A percentile compares a stretch with the other conserved stretches of the same genome.
Conservation (phyloP, 2,888 invertebrate species). For the Lucinisca nassula region DNA sequence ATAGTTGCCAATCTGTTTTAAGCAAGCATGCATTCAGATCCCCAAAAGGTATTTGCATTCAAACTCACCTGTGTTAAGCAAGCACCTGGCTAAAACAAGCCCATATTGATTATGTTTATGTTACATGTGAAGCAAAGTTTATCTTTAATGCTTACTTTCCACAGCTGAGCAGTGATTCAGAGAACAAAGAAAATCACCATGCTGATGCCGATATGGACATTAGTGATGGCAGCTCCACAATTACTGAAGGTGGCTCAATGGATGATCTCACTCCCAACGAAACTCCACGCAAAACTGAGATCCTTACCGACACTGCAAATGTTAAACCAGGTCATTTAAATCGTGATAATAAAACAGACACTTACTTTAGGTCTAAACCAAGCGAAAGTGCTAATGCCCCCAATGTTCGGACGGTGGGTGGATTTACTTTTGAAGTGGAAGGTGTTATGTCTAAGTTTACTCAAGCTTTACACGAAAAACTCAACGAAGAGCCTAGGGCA, state of each 20-base stretch:
- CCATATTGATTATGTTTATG: too few relatives aligned
- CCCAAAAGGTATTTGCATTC: too few relatives aligned
- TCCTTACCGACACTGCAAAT: background rate
- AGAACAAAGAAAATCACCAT: conserved; percentile 68
- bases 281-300: conserved; percentile 66
- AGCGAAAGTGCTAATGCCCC: conserved; percentile 11
- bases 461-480: conserved; percentile 74
- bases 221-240: conserved; percentile 80
- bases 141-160: too few relatives aligned
- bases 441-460: conserved; percentile 78
- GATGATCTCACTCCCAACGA: conserved; percentile 75
- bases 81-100: too few relatives aligned
- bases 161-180: conserved; percentile 49
- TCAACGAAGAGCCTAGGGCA: conserved; percentile 65
- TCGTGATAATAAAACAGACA: conserved; percentile 6
- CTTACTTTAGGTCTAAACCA: background rate
- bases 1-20: too few relatives aligned
- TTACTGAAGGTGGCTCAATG: conserved; percentile 79
- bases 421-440: conserved; percentile 76
- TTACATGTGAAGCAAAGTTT: too few relatives aligned
- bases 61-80: too few relatives aligned
- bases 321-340: conserved; percentile 14
- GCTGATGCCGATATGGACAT: conserved; percentile 72
- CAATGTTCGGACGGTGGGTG: conserved; percentile 70
- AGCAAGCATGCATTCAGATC: too few relatives aligned